phyloP scores from a whole-genome alignment of 2,888 invertebrate species.

The Adineta ricciae region DNA sequence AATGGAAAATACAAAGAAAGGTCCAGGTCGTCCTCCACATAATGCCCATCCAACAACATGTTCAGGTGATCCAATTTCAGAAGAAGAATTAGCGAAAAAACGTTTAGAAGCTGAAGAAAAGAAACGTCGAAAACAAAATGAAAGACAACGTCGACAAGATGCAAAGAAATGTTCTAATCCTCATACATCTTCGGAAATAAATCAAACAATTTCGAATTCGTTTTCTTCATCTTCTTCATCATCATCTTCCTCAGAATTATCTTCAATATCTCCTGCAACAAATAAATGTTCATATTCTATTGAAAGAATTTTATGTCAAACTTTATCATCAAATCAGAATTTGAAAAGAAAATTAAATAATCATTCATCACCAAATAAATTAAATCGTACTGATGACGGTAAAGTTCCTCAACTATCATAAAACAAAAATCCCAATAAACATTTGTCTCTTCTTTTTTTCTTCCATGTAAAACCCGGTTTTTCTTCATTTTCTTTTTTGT shows the following conservation, averaged over 20 bases:
- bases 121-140: slow-evolving; percentile 68
- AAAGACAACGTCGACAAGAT: not conserved
- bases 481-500: no score
- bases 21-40: slow-evolving; percentile 91
- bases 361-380: not conserved
- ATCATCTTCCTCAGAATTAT: not conserved
- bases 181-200: not conserved
- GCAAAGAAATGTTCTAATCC: not conserved
- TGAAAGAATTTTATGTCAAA: slow-evolving; percentile 3
- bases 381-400: not conserved
- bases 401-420: not conserved
- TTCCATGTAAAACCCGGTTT: no score
- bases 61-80: slow-evolving; percentile 89
- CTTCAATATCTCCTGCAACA: not conserved
- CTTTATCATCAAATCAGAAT: not conserved
- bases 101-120: slow-evolving; percentile 56
- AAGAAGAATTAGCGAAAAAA: slow-evolving; percentile 55
- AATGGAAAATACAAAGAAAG: slow-evolving; percentile 95
- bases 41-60: slow-evolving; percentile 95
- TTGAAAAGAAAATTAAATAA: not conserved
- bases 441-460: not conserved
- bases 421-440: not conserved
- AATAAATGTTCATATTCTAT: slow-evolving; percentile 17
- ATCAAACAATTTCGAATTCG: not conserved
- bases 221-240: not conserved